These are phyloP conservation scores for Centruroides sculpturatus DNA, from an alignment of 1,140 invertebrate species.

Conservation along the genomic window DNA sequence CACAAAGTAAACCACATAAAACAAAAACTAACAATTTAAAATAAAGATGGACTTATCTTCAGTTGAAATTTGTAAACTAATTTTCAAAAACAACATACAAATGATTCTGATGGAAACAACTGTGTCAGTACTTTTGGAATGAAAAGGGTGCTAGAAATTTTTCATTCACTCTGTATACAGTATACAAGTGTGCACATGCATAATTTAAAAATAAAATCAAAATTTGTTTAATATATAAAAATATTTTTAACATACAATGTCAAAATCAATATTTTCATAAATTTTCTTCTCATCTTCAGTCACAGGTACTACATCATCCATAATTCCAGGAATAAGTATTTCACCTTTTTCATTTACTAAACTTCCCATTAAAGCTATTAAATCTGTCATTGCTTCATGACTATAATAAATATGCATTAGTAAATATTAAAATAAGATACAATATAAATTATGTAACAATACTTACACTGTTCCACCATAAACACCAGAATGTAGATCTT, in stretches of 20 bases:
- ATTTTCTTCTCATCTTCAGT: constrained; percentile 56
- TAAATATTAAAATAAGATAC: neutral
- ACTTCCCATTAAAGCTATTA: constrained; percentile 67
- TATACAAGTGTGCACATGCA: too few species aligned
- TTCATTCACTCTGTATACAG: too few species aligned
- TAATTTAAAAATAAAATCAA: too few species aligned
- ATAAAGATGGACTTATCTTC: too few species aligned
- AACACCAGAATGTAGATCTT: constrained; percentile 90
- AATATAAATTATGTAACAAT: neutral
- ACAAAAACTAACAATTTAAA: too few species aligned
- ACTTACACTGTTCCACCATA: constrained; percentile 60
- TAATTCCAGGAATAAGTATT: constrained; percentile 63
- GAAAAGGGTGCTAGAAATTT: too few species aligned
- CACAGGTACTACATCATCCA: constrained; percentile 57
- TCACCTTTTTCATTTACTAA: constrained; percentile 68
- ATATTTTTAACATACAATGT: constrained; percentile 35
- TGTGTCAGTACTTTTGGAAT: too few species aligned
- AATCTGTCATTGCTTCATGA: constrained; percentile 74
- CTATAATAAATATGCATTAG: constrained; percentile 20
- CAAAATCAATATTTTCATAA: constrained; percentile 83
- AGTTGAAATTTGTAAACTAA: too few species aligned
- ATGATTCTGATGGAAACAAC: too few species aligned
- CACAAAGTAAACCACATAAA: too few species aligned
- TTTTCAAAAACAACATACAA: too few species aligned
- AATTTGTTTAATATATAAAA: too few species aligned